Evolutionary conservation across 1,140 invertebrate species (phyloP).

Genomic region (Coptotermes formosanus): DNA sequence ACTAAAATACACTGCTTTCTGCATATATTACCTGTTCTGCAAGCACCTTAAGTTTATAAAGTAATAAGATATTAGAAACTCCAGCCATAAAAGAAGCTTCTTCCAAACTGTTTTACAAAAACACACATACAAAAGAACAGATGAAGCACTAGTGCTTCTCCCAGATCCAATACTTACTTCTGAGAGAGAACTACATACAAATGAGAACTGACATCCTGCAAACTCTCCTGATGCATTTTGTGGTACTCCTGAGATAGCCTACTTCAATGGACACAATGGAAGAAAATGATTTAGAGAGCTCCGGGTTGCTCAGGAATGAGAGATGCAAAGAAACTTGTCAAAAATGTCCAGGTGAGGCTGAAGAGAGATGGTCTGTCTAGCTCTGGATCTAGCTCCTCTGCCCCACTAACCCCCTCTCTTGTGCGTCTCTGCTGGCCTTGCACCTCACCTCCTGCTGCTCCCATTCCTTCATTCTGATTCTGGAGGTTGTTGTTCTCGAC

Average conservation of each 20-base stretch:
- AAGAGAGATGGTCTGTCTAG: constrained; percentile 59
- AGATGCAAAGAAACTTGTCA: constrained; percentile 73
- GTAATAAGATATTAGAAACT: neutral
- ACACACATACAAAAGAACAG: neutral
- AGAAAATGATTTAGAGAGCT: constrained; percentile 48
- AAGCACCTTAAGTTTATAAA: neutral
- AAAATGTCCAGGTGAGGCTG: constrained; percentile 70
- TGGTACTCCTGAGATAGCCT: neutral
- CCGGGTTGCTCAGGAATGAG: constrained; percentile 71
- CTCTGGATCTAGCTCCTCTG: constrained; percentile 44
- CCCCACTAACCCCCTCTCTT: constrained; percentile 32
- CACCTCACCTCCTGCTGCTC: neutral
- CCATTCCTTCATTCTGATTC: neutral
- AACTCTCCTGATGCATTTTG: neutral
- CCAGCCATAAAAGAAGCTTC: neutral
- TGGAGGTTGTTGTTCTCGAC: constrained; percentile 23
- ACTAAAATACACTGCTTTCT: neutral
- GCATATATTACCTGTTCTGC: neutral
- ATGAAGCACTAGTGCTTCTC: neutral
- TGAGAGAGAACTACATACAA: neutral
- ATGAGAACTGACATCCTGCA: neutral
- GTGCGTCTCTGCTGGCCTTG: neutral
- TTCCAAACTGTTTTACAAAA: neutral
- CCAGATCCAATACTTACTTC: neutral
- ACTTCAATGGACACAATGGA: neutral